A percentile compares a stretch with the other conserved stretches of the same genome.
Conservation (phyloP, 2,797 vertebrate species). For the Apogon talboti region DNA sequence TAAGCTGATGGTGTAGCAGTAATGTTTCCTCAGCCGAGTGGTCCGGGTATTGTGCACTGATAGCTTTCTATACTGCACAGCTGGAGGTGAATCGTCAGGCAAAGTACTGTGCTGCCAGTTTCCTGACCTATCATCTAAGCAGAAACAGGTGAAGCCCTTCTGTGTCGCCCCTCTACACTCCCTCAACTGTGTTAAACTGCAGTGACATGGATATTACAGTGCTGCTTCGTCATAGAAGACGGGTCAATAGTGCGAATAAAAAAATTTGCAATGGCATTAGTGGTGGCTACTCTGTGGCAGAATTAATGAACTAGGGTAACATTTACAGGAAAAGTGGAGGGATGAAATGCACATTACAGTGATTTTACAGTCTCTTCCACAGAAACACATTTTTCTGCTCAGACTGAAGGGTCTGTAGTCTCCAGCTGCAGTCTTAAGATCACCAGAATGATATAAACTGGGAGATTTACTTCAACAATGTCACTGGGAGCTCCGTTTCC, state of each 20-base stretch:
- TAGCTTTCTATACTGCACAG: slow-evolving; percentile 50
- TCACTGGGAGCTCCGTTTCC: slow-evolving; percentile 41
- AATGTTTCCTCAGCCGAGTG: slow-evolving; percentile 55
- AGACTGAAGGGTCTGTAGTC: slow-evolving; percentile 13
- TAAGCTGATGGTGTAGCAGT: slow-evolving; percentile 50
- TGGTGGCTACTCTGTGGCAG: slow-evolving; percentile 13
- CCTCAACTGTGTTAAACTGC: slow-evolving; percentile 47
- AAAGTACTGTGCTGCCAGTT: slow-evolving; percentile 28
- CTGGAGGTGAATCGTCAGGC: slow-evolving; percentile 39
- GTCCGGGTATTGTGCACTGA: slow-evolving; percentile 33
- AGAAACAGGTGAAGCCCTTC: slow-evolving; percentile 43
- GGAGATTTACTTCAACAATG: slow-evolving; percentile 48
- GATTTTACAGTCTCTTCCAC: slow-evolving; percentile 20
- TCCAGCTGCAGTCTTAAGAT: slow-evolving; percentile 28
- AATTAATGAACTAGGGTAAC: slow-evolving; percentile 14
- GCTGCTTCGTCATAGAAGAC: slow-evolving; percentile 29
- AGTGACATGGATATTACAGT: slow-evolving; percentile 32
- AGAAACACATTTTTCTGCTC: background rate
- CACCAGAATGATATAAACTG: slow-evolving; percentile 27
- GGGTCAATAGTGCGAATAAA: slow-evolving; percentile 48
- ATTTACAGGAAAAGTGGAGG: slow-evolving; percentile 18
- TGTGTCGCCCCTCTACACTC: slow-evolving; percentile 26
- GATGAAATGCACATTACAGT: slow-evolving; percentile 9
- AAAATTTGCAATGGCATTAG: slow-evolving; percentile 43
- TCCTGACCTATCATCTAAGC: slow-evolving; percentile 47